Evolutionary conservation across 2,888 invertebrate species (phyloP).

Genomic region (Meandrusa payeni): DNA sequence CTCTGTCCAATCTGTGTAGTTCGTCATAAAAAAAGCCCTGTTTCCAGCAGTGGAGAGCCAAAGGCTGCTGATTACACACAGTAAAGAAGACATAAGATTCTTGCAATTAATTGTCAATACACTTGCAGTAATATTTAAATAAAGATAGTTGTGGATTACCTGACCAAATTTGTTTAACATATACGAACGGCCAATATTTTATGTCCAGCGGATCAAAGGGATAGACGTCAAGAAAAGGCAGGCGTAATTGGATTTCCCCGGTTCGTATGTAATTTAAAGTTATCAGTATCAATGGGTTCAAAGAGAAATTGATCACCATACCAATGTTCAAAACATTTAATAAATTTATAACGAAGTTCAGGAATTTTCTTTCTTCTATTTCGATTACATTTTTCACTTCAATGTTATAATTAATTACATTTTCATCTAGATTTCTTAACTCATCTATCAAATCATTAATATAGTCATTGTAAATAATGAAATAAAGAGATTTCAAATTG

Average conservation of each 20-base stretch:
- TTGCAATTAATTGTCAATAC: too few relatives aligned
- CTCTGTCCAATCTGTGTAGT: too few relatives aligned
- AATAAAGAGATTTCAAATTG: slow-evolving; percentile 35
- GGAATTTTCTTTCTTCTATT: slow-evolving; percentile 30
- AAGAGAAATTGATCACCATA: slow-evolving; percentile 40
- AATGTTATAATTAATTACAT: slow-evolving; percentile 26
- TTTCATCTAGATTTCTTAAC: slow-evolving; percentile 34
- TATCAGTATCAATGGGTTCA: slow-evolving; percentile 41
- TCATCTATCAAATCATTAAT: slow-evolving; percentile 31
- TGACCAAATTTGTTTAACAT: slow-evolving; percentile 46
- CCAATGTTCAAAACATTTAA: slow-evolving; percentile 31
- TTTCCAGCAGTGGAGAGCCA: too few relatives aligned
- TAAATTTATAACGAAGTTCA: slow-evolving; percentile 25
- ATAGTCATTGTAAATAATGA: slow-evolving; percentile 31
- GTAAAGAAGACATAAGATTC: too few relatives aligned
- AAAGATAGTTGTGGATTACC: slow-evolving; percentile 34
- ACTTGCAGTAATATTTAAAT: too few relatives aligned
- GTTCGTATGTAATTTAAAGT: slow-evolving; percentile 39
- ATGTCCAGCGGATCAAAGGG: slow-evolving; percentile 40
- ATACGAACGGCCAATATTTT: slow-evolving; percentile 43
- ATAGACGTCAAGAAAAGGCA: slow-evolving; percentile 46
- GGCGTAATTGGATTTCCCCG: slow-evolving; percentile 36
- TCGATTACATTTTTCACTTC: slow-evolving; percentile 27
- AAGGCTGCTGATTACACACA: too few relatives aligned
- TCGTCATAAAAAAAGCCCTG: too few relatives aligned